Percentiles rank a stretch among this genome's conserved stretches.
Conservation (phyloP, 2,888 invertebrate genomes). For the Agonopterix alstromeriana region DNA sequence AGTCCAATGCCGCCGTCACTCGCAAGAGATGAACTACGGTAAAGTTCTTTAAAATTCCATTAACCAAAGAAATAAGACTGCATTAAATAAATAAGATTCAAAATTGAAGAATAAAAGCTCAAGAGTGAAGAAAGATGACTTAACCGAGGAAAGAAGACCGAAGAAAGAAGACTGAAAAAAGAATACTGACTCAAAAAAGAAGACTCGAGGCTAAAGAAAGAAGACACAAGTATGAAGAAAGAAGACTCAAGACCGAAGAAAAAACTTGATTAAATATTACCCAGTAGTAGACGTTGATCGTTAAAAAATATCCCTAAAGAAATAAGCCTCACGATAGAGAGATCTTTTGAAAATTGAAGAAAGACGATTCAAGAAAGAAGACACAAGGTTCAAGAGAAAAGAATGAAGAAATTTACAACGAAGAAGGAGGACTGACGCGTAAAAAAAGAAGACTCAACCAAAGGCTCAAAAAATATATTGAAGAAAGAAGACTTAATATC, state of each 20-base stretch:
- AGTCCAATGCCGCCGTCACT: no score
- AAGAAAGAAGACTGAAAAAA: conserved; percentile 6
- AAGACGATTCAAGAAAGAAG: conserved; percentile 1
- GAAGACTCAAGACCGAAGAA: not conserved
- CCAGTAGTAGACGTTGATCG: no score
- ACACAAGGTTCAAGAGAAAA: conserved; percentile 1
- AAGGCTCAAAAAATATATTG: not conserved
- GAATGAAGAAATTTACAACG: not conserved
- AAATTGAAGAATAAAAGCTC: conserved; percentile 5
- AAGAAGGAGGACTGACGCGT: conserved; percentile 2
- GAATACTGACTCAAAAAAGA: conserved; percentile 5
- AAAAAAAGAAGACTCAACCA: not conserved
- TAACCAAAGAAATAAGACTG: conserved; percentile 1
- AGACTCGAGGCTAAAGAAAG: conserved; percentile 4
- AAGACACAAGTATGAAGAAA: conserved; percentile 3
- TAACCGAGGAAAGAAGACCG: conserved; percentile 5
- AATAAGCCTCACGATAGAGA: no score
- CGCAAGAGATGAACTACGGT: no score
- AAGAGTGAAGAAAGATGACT: not conserved
- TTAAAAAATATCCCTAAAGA: no score
- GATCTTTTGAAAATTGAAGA: not conserved
- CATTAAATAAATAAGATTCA: not conserved
- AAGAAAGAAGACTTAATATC: no score
- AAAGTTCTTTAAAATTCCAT: no score
- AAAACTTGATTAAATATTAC: not conserved